These are phyloP conservation scores for Pheosia gnoma DNA, from an alignment of 2,888 invertebrate genomes.

Conservation along the genomic window DNA sequence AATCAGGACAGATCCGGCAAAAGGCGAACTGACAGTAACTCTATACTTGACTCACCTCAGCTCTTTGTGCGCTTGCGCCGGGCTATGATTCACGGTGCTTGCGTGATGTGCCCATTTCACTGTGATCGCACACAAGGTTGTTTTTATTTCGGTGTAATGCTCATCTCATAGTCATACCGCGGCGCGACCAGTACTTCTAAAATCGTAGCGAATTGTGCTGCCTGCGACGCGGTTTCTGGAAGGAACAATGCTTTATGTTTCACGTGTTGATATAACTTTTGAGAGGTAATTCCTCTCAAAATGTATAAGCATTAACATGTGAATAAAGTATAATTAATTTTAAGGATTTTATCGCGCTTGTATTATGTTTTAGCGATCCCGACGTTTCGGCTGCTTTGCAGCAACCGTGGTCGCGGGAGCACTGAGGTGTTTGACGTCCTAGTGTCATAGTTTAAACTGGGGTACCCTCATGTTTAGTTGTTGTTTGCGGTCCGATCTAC, in stretches of 20 bases:
- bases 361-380: too few species aligned
- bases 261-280: neutral
- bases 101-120: conserved; percentile 64
- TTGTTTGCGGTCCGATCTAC: too few species aligned
- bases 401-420: too few species aligned
- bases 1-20: conserved; percentile 34
- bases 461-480: too few species aligned
- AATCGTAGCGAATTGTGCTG: neutral
- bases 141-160: conserved; percentile 49
- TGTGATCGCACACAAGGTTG: conserved; percentile 55
- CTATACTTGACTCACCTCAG: conserved; percentile 40
- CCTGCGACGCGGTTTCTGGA: neutral
- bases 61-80: conserved; percentile 23
- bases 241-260: neutral
- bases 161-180: conserved; percentile 45
- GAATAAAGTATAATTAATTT: too few species aligned
- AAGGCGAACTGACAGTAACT: conserved; percentile 33
- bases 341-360: too few species aligned
- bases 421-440: too few species aligned
- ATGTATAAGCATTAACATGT: too few species aligned
- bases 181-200: conserved; percentile 8
- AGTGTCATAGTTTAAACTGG: too few species aligned
- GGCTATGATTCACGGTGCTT: conserved; percentile 57
- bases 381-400: too few species aligned
- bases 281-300: neutral